These are phyloP conservation scores for Rhagophthalmus giganteus DNA, from an alignment of 2,888 invertebrate genomes.

Conservation along the genomic window DNA sequence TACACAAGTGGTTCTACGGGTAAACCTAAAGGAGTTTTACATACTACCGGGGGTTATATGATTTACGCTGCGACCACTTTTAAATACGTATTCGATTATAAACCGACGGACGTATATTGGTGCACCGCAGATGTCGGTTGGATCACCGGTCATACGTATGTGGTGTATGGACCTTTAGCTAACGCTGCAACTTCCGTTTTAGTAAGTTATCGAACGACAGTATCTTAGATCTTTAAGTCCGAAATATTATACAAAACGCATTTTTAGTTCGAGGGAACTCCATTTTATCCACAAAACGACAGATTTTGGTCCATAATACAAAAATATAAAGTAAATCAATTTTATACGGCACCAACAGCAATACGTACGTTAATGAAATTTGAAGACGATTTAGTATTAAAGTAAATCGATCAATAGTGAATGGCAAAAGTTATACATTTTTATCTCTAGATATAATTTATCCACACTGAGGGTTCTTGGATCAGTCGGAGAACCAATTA, in stretches of 20 bases:
- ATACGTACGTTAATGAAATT: constrained; percentile 95
- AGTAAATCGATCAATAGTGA: no score
- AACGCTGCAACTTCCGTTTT: constrained; percentile 93
- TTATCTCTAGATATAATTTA: constrained; percentile 63
- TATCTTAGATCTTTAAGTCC: no score
- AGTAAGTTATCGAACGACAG: constrained; percentile 67
- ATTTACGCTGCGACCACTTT: constrained; percentile 91
- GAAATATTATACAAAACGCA: constrained; percentile 9
- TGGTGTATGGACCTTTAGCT: constrained; percentile 92
- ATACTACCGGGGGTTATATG: constrained; percentile 94
- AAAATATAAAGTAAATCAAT: constrained; percentile 93
- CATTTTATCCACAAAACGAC: constrained; percentile 91
- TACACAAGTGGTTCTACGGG: constrained; percentile 98
- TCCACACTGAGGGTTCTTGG: constrained; percentile 79
- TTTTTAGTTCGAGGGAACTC: constrained; percentile 91
- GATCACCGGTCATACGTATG: constrained; percentile 94
- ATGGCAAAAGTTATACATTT: no score
- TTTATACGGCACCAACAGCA: constrained; percentile 98
- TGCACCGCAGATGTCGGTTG: constrained; percentile 96
- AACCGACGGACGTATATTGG: constrained; percentile 83
- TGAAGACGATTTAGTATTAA: constrained; percentile 82
- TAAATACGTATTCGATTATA: constrained; percentile 94
- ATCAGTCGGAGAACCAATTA: constrained; percentile 98
- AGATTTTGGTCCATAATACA: constrained; percentile 92
- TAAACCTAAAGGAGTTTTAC: constrained; percentile 96